Conservation (phyloP, 1,140 invertebrate genomes). For the Drosophila pectinifera region DNA sequence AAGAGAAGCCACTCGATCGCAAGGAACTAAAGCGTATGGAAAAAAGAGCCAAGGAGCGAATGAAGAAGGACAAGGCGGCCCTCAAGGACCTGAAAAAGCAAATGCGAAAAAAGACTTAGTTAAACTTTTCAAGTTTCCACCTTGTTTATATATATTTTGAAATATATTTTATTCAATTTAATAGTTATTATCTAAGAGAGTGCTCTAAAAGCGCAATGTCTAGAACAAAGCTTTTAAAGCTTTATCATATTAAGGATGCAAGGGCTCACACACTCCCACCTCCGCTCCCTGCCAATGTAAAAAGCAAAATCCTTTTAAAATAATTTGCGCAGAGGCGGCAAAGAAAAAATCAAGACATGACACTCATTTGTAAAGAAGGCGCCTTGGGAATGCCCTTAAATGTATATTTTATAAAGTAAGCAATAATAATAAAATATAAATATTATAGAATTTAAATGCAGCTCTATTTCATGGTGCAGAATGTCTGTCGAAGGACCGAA, state of each 20-base stretch:
- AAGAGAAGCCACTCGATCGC: constrained; percentile 1
- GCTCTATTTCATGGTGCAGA: neutral
- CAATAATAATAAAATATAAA: neutral
- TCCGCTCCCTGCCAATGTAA: constrained; percentile 34
- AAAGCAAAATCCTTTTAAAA: constrained; percentile 79
- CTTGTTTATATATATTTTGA: neutral
- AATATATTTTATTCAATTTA: neutral
- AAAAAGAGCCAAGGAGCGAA: constrained; percentile 24
- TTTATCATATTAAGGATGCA: constrained; percentile 47
- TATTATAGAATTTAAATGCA: neutral
- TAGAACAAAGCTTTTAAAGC: constrained; percentile 49
- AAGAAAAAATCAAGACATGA: constrained; percentile 30
- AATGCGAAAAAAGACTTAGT: constrained; percentile 5
- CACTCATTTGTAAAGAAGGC: neutral
- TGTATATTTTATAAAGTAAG: neutral
- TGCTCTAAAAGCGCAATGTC: constrained; percentile 26
- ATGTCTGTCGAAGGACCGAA: neutral
- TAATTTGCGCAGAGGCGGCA: constrained; percentile 55
- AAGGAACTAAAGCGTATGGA: constrained; percentile 30
- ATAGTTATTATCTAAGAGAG: neutral
- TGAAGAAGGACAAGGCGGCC: constrained; percentile 24
- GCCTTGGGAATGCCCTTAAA: constrained; percentile 5
- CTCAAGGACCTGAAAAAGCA: constrained; percentile 29
- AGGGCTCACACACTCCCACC: constrained; percentile 5
- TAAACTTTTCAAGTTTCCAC: too few relatives aligned